Conservation (phyloP, 1,140 invertebrate genomes). For the Bactericera cockerelli region DNA sequence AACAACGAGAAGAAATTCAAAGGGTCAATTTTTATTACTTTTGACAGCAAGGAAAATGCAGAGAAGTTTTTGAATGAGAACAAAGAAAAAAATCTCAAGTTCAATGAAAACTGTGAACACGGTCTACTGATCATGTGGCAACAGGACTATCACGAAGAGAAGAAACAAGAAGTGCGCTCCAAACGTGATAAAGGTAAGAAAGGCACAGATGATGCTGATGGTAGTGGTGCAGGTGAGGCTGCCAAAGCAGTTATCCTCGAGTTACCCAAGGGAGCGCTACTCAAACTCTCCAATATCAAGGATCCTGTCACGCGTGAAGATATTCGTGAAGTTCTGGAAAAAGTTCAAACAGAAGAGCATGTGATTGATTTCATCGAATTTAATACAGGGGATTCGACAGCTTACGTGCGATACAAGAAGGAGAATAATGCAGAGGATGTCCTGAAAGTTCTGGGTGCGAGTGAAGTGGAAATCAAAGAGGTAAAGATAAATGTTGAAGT, state of each 20-base stretch:
- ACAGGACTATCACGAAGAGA: not conserved
- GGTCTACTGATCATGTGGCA: not conserved
- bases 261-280: not conserved
- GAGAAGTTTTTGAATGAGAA: conserved; percentile 46
- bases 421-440: not conserved
- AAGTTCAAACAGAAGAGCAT: not conserved
- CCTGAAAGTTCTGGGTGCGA: not conserved
- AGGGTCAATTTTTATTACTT: conserved; percentile 78
- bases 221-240: not conserved
- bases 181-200: not conserved
- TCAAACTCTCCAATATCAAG: not conserved
- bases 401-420: not conserved
- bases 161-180: not conserved
- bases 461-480: not conserved
- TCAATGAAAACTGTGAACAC: conserved; percentile 6
- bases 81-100: conserved; percentile 43
- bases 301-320: not conserved
- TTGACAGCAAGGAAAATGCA: conserved; percentile 54
- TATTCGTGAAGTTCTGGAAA: not conserved
- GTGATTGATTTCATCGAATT: conserved; percentile 1
- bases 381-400: not conserved
- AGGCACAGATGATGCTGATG: not conserved
- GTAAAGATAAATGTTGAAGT: not conserved
- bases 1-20: conserved; percentile 56
- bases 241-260: not conserved